Base-by-base conservation (phyloP, 1,140 invertebrate genomes). In the Ips typographus region DNA sequence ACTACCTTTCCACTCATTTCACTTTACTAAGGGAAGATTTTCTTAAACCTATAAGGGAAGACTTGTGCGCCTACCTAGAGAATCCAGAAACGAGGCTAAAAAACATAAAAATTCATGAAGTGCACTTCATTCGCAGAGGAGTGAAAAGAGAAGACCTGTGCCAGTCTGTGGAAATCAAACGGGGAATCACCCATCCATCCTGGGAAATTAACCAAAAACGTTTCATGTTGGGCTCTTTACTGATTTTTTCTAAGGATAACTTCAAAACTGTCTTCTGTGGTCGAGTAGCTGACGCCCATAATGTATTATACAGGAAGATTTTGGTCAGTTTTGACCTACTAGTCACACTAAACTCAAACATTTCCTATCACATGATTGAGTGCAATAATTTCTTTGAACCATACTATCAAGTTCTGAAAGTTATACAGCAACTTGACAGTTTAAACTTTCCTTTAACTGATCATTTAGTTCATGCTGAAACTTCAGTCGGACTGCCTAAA, bases 1-100 rank as follows among this genome's bases (percentile, higher is more conserved):
- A 92, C 72, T 95, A 95, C 75, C 77, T 94, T 8, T 89, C 92
- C 72, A 83, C 88, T 0, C 92, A 94, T 73, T 92, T 91, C 75
- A 79, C 89, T 4, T 80, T 94, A 2, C 78, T 94, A 22, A 77
- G 89, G 4, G 91, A 94, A 82, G 92, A 94, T 79, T 90, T 89
- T 79, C 80, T 86, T 47, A 76, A 77, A 1, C 87, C 88, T 2
- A 74, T 91, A 43, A 73, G 86, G 2, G 64, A 66, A 47, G 42
- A 66, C 58, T 37, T 66, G 4, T 4, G 7, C 1, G 6, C 1
- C 39, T 66, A 39, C 58, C 5, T 39, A 6, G 6, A 39, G 1
- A 4, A 37, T n/a, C 83, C 53, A 80, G 88, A 77, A 52, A 79
- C 78, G 74, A 76, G n/a, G 79, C 77, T 75, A 41, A 37, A 75